These are phyloP conservation scores for Drosophila putrida DNA, from an alignment of 2,888 invertebrate species.

Conservation along the genomic window DNA sequence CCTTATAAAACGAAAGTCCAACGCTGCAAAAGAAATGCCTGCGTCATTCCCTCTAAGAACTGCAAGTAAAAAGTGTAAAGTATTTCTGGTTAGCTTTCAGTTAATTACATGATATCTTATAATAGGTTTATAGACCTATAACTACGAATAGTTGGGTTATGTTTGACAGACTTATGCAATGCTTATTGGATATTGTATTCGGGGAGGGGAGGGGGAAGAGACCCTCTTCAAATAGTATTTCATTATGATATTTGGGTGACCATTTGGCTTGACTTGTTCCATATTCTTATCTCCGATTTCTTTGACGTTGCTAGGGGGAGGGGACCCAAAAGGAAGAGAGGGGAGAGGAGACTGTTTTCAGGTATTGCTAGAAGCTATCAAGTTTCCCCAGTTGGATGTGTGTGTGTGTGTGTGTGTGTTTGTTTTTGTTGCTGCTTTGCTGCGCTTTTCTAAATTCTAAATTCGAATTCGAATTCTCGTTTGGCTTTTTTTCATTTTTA, in stretches of 20 bases:
- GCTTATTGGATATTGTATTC: conserved; percentile 25
- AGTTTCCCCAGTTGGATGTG: conserved; percentile 39
- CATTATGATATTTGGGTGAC: conserved; percentile 35
- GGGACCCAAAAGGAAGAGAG: background rate
- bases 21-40: conserved; percentile 86
- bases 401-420: conserved; percentile 1
- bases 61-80: conserved; percentile 65
- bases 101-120: background rate
- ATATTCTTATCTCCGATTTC: conserved; percentile 72
- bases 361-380: conserved; percentile 52
- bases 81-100: conserved; percentile 2
- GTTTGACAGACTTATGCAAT: conserved; percentile 5
- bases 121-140: background rate
- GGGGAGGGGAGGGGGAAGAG: no score
- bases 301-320: background rate
- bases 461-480: conserved; percentile 54
- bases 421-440: conserved; percentile 17
- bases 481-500: conserved; percentile 58
- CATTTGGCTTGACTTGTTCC: conserved; percentile 41
- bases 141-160: background rate
- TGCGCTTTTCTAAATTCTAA: conserved; percentile 56
- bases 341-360: background rate
- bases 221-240: conserved; percentile 22
- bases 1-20: conserved; percentile 86
- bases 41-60: conserved; percentile 85